Evolutionary conservation across 2,113 vertebrate genomes (phyloP).

Genomic region (Tragelaphus imberbis): DNA sequence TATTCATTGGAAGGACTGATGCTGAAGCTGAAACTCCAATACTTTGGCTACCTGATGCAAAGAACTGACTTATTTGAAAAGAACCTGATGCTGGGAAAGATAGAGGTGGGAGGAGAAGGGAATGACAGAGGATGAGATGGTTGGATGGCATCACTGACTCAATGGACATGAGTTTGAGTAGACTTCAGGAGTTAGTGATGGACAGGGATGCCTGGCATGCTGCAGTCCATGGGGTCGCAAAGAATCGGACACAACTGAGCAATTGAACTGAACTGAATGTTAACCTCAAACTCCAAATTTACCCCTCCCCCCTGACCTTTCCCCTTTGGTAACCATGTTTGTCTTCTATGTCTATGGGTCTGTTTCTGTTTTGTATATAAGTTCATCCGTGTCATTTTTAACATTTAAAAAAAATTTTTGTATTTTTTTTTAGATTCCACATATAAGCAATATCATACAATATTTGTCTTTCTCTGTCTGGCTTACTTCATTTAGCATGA

Average conservation of each 20-base stretch:
- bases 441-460: neutral
- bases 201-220: neutral
- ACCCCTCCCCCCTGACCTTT: neutral
- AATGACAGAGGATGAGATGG: neutral
- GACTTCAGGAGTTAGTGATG: neutral
- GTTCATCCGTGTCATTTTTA: neutral
- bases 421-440: neutral
- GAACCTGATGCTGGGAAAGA: neutral
- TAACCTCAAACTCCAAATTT: neutral
- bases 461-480: neutral
- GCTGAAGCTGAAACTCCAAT: neutral
- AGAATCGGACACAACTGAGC: neutral
- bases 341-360: neutral
- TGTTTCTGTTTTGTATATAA: neutral
- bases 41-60: neutral
- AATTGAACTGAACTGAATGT: neutral
- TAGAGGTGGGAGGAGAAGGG: neutral
- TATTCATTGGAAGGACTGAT: neutral
- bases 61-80: neutral
- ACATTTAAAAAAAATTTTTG: neutral
- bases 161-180: neutral
- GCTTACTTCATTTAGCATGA: neutral
- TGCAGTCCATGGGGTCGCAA: accelerated
- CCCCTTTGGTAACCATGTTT: neutral
- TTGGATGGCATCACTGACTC: neutral